Evolutionary conservation across 2,797 vertebrate genomes (phyloP).

Genomic region (Leptatherina wallacei): DNA sequence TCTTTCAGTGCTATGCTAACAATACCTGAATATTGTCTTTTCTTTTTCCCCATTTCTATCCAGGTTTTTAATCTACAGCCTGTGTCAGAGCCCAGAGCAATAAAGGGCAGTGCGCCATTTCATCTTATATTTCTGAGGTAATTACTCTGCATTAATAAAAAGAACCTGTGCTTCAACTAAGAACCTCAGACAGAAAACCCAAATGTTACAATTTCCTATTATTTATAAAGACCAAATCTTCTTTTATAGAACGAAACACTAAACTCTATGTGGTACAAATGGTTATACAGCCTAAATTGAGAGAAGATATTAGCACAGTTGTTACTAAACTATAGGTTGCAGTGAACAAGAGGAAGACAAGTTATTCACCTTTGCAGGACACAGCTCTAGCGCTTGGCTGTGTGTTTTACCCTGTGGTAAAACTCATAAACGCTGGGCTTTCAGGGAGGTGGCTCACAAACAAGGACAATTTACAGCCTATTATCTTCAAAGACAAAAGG

Average conservation of each 20-base stretch:
- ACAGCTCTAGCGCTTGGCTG: slow-evolving; percentile 55
- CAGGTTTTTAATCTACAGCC: slow-evolving; percentile 74
- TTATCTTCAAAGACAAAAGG: slow-evolving; percentile 84
- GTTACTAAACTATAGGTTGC: slow-evolving; percentile 74
- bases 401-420: slow-evolving; percentile 62
- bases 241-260: slow-evolving; percentile 28
- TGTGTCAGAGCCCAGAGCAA: slow-evolving; percentile 70
- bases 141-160: slow-evolving; percentile 78
- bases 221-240: slow-evolving; percentile 22
- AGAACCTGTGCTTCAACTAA: slow-evolving; percentile 31
- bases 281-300: slow-evolving; percentile 62
- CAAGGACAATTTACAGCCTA: slow-evolving; percentile 85
- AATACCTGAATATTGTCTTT: slow-evolving; percentile 76
- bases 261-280: neutral
- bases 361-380: slow-evolving; percentile 81
- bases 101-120: slow-evolving; percentile 74
- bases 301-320: slow-evolving; percentile 71
- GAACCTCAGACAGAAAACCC: slow-evolving; percentile 23
- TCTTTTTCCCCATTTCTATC: slow-evolving; percentile 50
- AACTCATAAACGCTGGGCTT: slow-evolving; percentile 80
- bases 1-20: slow-evolving; percentile 77
- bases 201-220: slow-evolving; percentile 28
- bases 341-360: slow-evolving; percentile 61
- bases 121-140: slow-evolving; percentile 75
- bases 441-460: slow-evolving; percentile 81